Evolutionary conservation across 2,797 vertebrate species (phyloP).

Genomic region (Sebastolobus altivelis): DNA sequence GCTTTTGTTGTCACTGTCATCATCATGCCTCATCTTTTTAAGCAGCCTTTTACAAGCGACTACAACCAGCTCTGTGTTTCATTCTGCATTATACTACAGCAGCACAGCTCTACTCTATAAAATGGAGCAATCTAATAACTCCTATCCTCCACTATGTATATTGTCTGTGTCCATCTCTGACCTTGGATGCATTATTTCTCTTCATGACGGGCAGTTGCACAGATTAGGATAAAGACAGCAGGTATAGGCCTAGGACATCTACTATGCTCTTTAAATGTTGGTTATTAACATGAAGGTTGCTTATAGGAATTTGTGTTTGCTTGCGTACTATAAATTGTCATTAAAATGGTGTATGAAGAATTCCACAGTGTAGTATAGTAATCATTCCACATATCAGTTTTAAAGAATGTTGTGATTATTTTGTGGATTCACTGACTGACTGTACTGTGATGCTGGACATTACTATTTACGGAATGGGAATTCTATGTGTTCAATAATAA

Average conservation of each 20-base stretch:
- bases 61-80: constrained; percentile 3
- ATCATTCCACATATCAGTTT: neutral
- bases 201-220: neutral
- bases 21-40: constrained; percentile 5
- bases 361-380: neutral
- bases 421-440: neutral
- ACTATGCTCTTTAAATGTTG: neutral
- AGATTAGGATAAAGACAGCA: neutral
- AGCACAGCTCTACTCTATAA: neutral
- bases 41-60: neutral
- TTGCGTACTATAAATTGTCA: neutral
- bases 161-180: neutral
- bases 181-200: neutral
- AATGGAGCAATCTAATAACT: neutral
- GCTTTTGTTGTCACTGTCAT: neutral
- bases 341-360: neutral
- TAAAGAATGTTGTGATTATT: neutral
- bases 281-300: neutral
- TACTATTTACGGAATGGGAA: neutral
- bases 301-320: neutral
- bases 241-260: neutral
- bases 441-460: neutral
- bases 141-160: neutral
- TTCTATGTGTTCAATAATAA: neutral
- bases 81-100: neutral